Evolutionary conservation across 1,140 invertebrate genomes (phyloP), one percentile per base, ranked within the genome.

Genomic region (Calosoma granatense): DNA sequence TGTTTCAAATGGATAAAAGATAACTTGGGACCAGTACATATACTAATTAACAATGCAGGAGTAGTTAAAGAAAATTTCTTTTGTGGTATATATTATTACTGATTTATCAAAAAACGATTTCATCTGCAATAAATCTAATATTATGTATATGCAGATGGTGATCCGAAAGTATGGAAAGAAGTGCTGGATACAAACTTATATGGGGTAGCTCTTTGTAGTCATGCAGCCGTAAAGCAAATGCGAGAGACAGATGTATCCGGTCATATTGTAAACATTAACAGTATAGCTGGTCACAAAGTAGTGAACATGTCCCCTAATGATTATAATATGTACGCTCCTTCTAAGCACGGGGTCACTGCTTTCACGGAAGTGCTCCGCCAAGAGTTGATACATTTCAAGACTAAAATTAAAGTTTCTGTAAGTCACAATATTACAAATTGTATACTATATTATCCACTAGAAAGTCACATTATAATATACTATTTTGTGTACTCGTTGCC

Each of bases 251-350:
- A 71, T 12, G 70, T 82, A 4, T 75, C 82, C 60, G 85, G 85
- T 1, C 83, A 87, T 60, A 78, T 85, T 56, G 77, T 85, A 53
- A 75, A 82, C 56, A 73, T 85, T 30, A 82, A 79, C 52, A 78
- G 76, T 61, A 54, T 74, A 17, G 53, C 63, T 26, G 76, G 75
- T 12, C 76, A 77, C 41, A 60, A 66, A 56, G 65, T 76, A 1
- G 56, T 62, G 23, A 22, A 58, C 17, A 9, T 57, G 58, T 9
- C 43, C 62, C 2, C 57, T 68, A 57, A 72, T 74, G 41, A 12
- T 47, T 4, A 3, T 9, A 73, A 76, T 56, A 74, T 77, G 56
- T 82, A 85, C 66, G 66, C 76, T 19, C 80, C 79, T 0, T 79
- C 80, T 0, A 85, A 85, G 67, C 75, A 74, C 64, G 80, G 80